Percentiles rank a stretch among this genome's conserved stretches.
Evolutionary conservation across 2,888 invertebrate species (phyloP).

Genomic region (Salpingus planirostris): DNA sequence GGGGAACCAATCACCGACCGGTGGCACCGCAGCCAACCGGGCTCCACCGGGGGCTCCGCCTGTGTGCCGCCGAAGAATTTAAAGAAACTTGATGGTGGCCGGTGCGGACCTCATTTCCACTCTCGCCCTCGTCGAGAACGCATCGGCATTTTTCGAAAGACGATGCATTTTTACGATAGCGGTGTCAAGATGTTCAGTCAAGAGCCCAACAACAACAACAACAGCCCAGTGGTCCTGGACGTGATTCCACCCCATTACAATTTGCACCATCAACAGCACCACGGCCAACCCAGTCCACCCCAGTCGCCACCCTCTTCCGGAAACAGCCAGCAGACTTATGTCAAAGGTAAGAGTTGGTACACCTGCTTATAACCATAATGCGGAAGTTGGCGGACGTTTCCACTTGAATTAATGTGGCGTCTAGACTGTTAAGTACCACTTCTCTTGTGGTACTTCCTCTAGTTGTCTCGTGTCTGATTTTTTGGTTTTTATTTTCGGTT

Average conservation of each 20-base stretch:
- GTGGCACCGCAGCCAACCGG: conserved; percentile 35
- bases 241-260: conserved; percentile 49
- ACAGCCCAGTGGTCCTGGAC: conserved; percentile 48
- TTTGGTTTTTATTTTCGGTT: neutral
- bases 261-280: conserved; percentile 32
- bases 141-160: no score
- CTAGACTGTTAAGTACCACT: conserved; percentile 18
- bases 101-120: no score
- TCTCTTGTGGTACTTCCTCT: neutral
- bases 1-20: conserved; percentile 33
- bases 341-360: conserved; percentile 23
- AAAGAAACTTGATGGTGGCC: no score
- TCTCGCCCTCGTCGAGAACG: no score
- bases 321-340: conserved; percentile 31
- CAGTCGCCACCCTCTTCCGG: no score
- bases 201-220: conserved; percentile 9
- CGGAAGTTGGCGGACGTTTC: conserved; percentile 26
- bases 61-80: conserved; percentile 7
- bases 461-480: neutral
- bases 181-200: conserved; percentile 20
- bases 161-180: conserved; percentile 23
- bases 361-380: neutral
- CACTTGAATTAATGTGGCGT: conserved; percentile 17
- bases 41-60: conserved; percentile 22
- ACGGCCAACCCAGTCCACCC: conserved; percentile 41